A percentile compares a stretch with the other conserved stretches of the same genome.
phyloP scores from a whole-genome alignment of 2,797 vertebrate species.

The Artibeus jamaicensis region DNA sequence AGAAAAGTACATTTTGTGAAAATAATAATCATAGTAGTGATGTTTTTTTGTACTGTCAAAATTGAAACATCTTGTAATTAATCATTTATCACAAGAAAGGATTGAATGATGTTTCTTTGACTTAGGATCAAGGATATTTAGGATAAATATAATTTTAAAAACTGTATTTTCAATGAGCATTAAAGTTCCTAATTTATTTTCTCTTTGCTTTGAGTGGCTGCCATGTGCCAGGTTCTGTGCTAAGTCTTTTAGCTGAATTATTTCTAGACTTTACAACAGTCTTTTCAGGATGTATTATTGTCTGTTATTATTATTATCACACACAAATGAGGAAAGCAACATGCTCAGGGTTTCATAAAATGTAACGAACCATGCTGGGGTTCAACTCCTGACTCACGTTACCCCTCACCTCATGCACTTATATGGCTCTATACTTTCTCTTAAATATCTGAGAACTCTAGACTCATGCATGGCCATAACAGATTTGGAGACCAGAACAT shows the following conservation, averaged over 20 bases:
- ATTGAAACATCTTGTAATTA: neutral
- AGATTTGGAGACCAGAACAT: neutral
- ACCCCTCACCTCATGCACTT: neutral
- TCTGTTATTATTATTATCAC: neutral
- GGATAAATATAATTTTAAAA: neutral
- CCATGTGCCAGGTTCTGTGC: neutral
- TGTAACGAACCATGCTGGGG: neutral
- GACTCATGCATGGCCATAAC: neutral
- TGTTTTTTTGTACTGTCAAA: neutral
- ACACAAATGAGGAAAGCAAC: neutral
- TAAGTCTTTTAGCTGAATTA: neutral
- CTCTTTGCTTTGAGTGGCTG: neutral
- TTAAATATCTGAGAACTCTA: neutral
- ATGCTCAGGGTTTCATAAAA: neutral
- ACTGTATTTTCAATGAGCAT: neutral
- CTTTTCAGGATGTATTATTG: neutral
- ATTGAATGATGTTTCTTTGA: neutral
- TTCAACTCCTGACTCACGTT: neutral
- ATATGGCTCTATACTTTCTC: neutral
- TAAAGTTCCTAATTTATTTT: neutral
- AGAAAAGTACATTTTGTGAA: neutral
- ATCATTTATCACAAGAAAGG: neutral
- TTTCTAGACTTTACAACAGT: neutral
- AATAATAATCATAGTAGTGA: neutral
- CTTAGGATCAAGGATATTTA: slow-evolving; percentile 15